Conservation (phyloP, 2,797 vertebrate genomes). For the Spinus olivaceus region DNA sequence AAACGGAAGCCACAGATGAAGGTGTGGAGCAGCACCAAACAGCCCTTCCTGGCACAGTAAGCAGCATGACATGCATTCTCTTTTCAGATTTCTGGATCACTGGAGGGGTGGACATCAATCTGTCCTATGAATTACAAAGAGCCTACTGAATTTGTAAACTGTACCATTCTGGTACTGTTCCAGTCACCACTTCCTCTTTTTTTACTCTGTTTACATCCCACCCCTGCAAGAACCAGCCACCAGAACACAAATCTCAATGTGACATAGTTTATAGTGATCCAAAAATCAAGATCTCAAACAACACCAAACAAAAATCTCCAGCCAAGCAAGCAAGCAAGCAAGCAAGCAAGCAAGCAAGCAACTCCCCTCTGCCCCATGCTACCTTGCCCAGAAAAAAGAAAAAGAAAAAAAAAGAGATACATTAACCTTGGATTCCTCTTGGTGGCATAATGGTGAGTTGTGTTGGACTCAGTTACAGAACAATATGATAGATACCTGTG, state of each 20-base stretch:
- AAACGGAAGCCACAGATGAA: not conserved
- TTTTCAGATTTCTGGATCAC: not conserved
- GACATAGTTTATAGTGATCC: not conserved
- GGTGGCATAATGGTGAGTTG: not conserved
- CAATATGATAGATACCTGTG: not conserved
- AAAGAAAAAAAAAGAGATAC: accelerated
- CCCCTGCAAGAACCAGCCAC: not conserved
- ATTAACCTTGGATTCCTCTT: not conserved
- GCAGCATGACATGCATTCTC: not conserved
- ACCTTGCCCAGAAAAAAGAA: too few relatives aligned
- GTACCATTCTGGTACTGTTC: not conserved
- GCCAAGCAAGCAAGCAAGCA: not conserved
- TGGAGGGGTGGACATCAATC: not conserved
- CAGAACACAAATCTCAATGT: not conserved
- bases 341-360: not conserved
- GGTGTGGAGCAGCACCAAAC: not conserved
- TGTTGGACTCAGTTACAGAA: not conserved
- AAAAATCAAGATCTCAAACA: not conserved
- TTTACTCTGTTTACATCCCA: not conserved
- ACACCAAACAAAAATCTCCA: not conserved
- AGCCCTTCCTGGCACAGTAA: not conserved
- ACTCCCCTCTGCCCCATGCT: not conserved
- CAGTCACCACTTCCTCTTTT: not conserved
- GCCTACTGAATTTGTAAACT: not conserved
- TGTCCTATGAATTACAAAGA: not conserved